Evolutionary conservation across 53 echinoderm and acorn worm species (phyloP).

Genomic region (Echinometra lucunter): DNA sequence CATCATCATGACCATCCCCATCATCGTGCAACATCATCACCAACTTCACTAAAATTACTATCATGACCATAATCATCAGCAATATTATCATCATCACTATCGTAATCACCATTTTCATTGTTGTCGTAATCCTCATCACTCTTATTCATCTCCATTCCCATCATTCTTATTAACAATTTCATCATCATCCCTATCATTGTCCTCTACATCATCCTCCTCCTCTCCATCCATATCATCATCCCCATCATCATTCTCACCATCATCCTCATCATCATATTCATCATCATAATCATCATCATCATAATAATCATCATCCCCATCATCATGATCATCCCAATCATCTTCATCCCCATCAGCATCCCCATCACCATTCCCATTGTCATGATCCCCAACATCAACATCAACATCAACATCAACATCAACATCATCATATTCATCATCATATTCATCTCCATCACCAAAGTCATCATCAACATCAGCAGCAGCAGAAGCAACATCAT

Average conservation of each 20-base stretch:
- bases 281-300: slow-evolving; percentile 7
- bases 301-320: background rate
- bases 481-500: slow-evolving; percentile 12
- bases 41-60: background rate
- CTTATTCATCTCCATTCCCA: background rate
- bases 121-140: background rate
- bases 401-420: background rate
- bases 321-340: slow-evolving; percentile 1
- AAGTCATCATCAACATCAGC: background rate
- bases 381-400: background rate
- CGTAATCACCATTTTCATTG: background rate
- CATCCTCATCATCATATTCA: background rate
- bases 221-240: background rate
- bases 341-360: background rate
- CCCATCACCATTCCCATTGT: background rate
- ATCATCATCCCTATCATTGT: background rate
- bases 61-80: background rate
- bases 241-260: background rate
- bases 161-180: background rate
- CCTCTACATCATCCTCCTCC: background rate
- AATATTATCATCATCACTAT: background rate
- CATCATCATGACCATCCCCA: no score
- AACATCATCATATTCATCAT: background rate
- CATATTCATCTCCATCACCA: background rate
- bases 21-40: background rate